Base-by-base conservation (phyloP, 2,888 invertebrate species). In the Chrysina gloriosa region DNA sequence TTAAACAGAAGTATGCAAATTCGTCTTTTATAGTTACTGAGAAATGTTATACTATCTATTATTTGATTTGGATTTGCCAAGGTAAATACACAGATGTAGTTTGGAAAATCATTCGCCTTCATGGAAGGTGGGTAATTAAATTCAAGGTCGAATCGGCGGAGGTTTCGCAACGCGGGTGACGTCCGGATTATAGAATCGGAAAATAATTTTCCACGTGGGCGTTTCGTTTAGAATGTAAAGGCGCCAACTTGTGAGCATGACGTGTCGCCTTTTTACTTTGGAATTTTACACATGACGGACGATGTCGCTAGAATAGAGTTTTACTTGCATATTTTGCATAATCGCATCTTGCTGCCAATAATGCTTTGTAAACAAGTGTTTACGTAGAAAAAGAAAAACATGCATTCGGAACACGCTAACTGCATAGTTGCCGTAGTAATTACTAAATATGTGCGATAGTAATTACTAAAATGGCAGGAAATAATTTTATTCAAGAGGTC, bases 201-300 rank as follows among this genome's bases (percentile, higher is more conserved):
- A 61, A 61, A 61, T 61, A 61, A 61, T 61, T 61, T 61, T 61
- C 58, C 58, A 27, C 58, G 58, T 61, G 58, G 58, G 58, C 27
- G 42, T 61, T 61, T 16, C 23, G 58, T 61, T 42, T 61, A 61
- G 39, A 58, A 39, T 27, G 42, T 29, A 42, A 42, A 61, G 58
- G 58, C 58, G 58, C 58, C 58, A 61, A 42, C 19, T 42, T 42
- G 58, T 61, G 58, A 27, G 25, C 42, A 3, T 27, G 58, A 61
- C 27, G 42, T 11, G 58, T 23, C 58, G 42, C 9, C 45, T 27
- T 42, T 61, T 27, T 7, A 31, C 39, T 21, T 29, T 16, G 27
- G 58, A 9, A 42, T 25, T 61, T 61, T 61, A 61, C 42, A 42
- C 25, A 14, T 58, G 27, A 42, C 39, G 5, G 25, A 25, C 25